Conservation (phyloP, 2,113 vertebrate genomes). For the Lathamus discolor region DNA sequence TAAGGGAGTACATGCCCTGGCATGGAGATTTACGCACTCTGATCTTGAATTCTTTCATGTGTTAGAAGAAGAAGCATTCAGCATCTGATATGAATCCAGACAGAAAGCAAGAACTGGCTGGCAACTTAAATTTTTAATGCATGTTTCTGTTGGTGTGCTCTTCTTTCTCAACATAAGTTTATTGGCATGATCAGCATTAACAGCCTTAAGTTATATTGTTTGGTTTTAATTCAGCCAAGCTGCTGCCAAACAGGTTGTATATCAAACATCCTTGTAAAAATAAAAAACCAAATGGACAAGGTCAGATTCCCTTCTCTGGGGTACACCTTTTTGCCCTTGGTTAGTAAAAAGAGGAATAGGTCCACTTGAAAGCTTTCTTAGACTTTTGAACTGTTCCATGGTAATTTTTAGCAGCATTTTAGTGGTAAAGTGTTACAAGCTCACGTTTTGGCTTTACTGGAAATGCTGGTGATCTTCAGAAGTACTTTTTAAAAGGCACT, state of each 20-base stretch:
- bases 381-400: neutral
- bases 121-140: neutral
- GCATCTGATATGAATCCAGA: neutral
- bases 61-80: neutral
- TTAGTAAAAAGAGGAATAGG: neutral
- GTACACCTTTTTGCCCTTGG: neutral
- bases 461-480: neutral
- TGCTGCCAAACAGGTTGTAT: neutral
- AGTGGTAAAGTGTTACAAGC: neutral
- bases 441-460: neutral
- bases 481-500: neutral
- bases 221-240: neutral
- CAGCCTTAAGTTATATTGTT: neutral
- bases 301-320: neutral
- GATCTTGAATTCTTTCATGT: neutral
- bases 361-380: neutral
- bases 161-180: neutral
- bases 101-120: neutral
- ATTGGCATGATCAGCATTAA: neutral
- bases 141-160: fast-evolving
- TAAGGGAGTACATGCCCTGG: neutral
- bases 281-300: neutral
- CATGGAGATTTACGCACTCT: neutral
- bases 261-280: neutral
- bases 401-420: neutral